Percentiles rank a stretch among this genome's conserved stretches.
phyloP scores from a whole-genome alignment of 2,113 vertebrate genomes.

The human (Homo sapiens) region DNA sequence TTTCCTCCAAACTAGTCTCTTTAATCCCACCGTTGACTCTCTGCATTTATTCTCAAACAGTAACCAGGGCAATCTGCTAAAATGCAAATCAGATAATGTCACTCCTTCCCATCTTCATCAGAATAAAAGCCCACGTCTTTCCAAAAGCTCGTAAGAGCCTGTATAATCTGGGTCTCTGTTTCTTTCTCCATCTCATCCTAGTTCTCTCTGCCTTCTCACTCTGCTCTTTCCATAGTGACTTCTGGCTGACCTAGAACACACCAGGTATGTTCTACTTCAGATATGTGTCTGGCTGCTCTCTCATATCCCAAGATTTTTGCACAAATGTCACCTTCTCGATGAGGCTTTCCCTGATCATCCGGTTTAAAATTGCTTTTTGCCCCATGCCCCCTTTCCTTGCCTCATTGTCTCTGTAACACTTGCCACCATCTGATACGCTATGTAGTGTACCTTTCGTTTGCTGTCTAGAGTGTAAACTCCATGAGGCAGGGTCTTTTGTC shows the following conservation, averaged over 20 bases:
- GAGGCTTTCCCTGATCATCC: not conserved
- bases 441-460: not conserved
- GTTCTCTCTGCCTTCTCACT: not conserved
- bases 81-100: not conserved
- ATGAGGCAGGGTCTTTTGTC: not conserved
- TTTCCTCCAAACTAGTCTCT: not conserved
- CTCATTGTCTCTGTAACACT: not conserved
- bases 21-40: not conserved
- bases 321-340: not conserved
- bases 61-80: not conserved
- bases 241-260: not conserved
- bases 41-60: not conserved
- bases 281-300: not conserved
- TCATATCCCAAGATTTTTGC: not conserved
- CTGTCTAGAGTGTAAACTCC: not conserved
- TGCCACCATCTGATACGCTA: fast-evolving
- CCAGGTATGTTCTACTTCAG: not conserved
- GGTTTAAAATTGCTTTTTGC: not conserved
- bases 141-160: not conserved
- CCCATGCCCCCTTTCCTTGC: too few relatives aligned
- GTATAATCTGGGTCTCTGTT: not conserved
- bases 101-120: not conserved
- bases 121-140: not conserved
- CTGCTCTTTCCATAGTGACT: not conserved
- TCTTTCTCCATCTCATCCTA: not conserved